Conservation (phyloP, 1,140 invertebrate genomes). For the Pomacea maculata region DNA sequence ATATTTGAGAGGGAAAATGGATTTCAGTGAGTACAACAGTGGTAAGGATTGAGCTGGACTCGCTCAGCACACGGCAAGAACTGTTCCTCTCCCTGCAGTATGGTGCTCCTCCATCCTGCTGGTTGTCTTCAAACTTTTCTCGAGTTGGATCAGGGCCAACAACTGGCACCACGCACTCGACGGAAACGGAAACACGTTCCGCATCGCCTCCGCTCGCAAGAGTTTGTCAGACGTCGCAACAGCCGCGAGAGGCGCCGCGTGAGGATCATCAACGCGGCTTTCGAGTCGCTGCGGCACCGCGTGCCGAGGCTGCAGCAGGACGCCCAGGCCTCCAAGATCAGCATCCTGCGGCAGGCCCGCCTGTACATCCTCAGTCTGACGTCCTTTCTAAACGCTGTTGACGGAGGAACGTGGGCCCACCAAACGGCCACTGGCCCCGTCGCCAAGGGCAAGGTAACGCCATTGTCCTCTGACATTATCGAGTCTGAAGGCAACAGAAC, state of each 20-base stretch:
- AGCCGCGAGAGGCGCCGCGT: conserved; percentile 23
- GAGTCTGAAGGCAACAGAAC: no score
- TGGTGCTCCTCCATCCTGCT: no score
- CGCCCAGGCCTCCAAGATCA: conserved; percentile 28
- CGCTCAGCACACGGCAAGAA: no score
- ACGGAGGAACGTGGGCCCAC: not conserved
- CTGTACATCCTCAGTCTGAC: conserved; percentile 27
- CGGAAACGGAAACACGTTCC: conserved; percentile 27
- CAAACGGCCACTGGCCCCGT: no score
- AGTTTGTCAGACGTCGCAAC: conserved; percentile 30
- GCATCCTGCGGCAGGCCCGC: conserved; percentile 21
- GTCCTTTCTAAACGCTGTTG: not conserved
- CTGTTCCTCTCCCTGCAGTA: no score
- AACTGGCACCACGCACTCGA: not conserved
- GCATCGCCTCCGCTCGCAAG: conserved; percentile 12
- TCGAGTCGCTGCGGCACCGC: conserved; percentile 22
- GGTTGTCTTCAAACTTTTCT: no score
- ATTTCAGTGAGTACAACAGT: no score
- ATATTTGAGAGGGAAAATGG: no score
- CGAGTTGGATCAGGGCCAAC: not conserved
- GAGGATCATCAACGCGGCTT: conserved; percentile 28
- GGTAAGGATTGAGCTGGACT: no score
- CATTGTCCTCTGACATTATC: no score
- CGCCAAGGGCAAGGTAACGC: no score
- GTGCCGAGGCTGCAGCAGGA: conserved; percentile 16